These are phyloP conservation scores for Chironex yamaguchii DNA, from an alignment of 30 jellyfish, hydroid and myxozoan genomes.

Conservation along the genomic window DNA sequence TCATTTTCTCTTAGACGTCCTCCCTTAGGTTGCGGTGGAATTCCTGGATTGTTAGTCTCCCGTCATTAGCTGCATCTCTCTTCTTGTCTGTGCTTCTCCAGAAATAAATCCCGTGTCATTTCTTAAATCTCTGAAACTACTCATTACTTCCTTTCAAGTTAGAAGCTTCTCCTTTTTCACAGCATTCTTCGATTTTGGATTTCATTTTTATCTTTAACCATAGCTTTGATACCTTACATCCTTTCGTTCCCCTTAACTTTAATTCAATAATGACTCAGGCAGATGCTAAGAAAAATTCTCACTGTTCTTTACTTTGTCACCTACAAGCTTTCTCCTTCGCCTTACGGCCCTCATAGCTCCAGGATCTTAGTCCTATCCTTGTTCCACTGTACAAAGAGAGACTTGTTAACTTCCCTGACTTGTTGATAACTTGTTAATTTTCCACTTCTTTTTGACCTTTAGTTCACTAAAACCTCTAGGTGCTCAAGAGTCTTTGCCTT, in stretches of 20 bases:
- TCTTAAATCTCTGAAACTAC: conserved; percentile 22
- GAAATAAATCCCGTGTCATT: neutral
- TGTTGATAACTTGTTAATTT: conserved; percentile 26
- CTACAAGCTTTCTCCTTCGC: conserved; percentile 11
- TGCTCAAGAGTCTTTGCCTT: conserved; percentile 30
- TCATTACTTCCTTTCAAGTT: conserved; percentile 39
- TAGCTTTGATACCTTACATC: conserved; percentile 50
- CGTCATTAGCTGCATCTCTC: conserved; percentile 35
- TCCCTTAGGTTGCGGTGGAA: conserved; percentile 31
- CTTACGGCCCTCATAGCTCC: conserved; percentile 43
- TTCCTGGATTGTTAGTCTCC: conserved; percentile 23
- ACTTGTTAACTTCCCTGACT: conserved; percentile 46
- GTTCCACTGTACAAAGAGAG: conserved; percentile 50
- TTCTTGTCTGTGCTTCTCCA: conserved; percentile 24
- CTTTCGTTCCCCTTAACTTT: conserved; percentile 63
- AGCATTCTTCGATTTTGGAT: conserved; percentile 26
- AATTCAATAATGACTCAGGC: conserved; percentile 44
- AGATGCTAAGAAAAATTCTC: conserved; percentile 25
- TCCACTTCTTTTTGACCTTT: conserved; percentile 11
- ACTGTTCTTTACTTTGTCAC: neutral
- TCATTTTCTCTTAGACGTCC: no score
- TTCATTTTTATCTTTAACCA: conserved; percentile 42
- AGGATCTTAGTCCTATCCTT: conserved; percentile 11
- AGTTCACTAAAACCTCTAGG: conserved; percentile 13
- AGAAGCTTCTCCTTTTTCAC: conserved; percentile 37